These are phyloP conservation scores for Gambusia affinis DNA, from an alignment of 2,113 vertebrate species.

Conservation along the genomic window DNA sequence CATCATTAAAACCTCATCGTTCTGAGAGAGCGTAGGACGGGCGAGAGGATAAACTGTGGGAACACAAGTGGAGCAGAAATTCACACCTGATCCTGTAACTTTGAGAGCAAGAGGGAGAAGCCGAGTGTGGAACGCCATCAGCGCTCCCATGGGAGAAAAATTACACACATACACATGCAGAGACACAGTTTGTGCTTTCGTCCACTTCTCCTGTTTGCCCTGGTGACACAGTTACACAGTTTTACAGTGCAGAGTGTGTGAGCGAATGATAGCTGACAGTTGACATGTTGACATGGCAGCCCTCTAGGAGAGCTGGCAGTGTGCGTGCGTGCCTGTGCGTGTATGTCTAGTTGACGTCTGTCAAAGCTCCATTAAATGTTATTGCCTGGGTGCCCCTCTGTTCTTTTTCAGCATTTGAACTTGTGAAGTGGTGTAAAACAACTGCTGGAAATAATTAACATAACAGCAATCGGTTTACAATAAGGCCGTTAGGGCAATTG, in stretches of 20 bases:
- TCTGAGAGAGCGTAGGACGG: slow-evolving; percentile 22
- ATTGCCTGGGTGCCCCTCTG: slow-evolving; percentile 4
- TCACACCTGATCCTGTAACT: slow-evolving; percentile 52
- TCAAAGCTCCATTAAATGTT: slow-evolving; percentile 33
- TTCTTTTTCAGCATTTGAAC: background rate
- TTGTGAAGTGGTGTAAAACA: background rate
- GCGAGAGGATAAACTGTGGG: slow-evolving; percentile 53
- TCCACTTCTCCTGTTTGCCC: slow-evolving; percentile 38
- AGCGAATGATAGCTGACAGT: slow-evolving; percentile 43
- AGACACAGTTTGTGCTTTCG: background rate
- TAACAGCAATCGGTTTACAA: background rate
- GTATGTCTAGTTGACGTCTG: slow-evolving; percentile 21
- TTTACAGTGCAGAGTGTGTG: slow-evolving; percentile 31
- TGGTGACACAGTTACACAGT: slow-evolving; percentile 68
- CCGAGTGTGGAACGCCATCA: slow-evolving; percentile 39
- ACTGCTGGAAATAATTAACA: background rate
- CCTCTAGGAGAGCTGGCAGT: slow-evolving; percentile 42
- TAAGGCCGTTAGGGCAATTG: background rate
- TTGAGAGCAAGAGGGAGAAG: slow-evolving; percentile 3
- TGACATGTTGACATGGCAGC: slow-evolving; percentile 55
- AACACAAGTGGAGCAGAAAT: slow-evolving; percentile 54
- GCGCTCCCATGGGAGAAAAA: slow-evolving; percentile 29
- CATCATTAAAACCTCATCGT: slow-evolving; percentile 39
- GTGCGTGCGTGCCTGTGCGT: background rate
- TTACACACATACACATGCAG: slow-evolving; percentile 22